phyloP scores from a whole-genome alignment of 2,888 invertebrate genomes.

The Oligia strigilis region DNA sequence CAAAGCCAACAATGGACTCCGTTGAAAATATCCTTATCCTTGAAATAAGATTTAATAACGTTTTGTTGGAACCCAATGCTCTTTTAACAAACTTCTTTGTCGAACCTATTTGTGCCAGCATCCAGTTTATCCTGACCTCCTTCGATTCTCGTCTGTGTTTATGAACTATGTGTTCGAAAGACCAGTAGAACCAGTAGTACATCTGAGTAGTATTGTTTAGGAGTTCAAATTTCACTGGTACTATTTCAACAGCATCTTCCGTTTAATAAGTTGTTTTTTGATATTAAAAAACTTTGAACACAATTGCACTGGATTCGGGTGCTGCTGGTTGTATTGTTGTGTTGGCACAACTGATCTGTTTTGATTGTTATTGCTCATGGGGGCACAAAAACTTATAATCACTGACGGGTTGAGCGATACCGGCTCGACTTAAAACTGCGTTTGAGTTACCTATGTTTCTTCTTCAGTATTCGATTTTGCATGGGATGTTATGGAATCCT shows the following conservation, averaged over 20 bases:
- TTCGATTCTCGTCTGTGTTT: slow-evolving; percentile 13
- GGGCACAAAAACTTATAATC: slow-evolving; percentile 51
- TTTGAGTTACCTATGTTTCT: background rate
- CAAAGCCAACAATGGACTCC: slow-evolving; percentile 68
- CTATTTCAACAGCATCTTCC: slow-evolving; percentile 73
- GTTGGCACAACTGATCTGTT: slow-evolving; percentile 57
- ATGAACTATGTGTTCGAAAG: slow-evolving; percentile 9
- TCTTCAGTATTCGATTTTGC: background rate
- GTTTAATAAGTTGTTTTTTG: slow-evolving; percentile 82
- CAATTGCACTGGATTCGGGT: slow-evolving; percentile 70
- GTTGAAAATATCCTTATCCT: slow-evolving; percentile 77
- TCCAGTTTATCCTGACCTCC: slow-evolving; percentile 72
- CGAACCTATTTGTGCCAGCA: slow-evolving; percentile 71
- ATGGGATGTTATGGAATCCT: no score
- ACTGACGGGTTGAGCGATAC: slow-evolving; percentile 28
- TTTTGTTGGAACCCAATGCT: slow-evolving; percentile 84
- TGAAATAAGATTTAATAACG: slow-evolving; percentile 88
- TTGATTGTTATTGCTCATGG: slow-evolving; percentile 57
- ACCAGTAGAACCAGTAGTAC: background rate
- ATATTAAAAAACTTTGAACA: slow-evolving; percentile 76
- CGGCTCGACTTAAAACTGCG: slow-evolving; percentile 4
- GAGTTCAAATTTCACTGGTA: slow-evolving; percentile 75
- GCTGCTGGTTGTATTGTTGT: slow-evolving; percentile 52
- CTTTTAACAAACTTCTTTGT: slow-evolving; percentile 84
- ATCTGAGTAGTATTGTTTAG: slow-evolving; percentile 30